These are phyloP conservation scores for Troilus luridus DNA, from an alignment of 2,888 invertebrate genomes.

Conservation along the genomic window DNA sequence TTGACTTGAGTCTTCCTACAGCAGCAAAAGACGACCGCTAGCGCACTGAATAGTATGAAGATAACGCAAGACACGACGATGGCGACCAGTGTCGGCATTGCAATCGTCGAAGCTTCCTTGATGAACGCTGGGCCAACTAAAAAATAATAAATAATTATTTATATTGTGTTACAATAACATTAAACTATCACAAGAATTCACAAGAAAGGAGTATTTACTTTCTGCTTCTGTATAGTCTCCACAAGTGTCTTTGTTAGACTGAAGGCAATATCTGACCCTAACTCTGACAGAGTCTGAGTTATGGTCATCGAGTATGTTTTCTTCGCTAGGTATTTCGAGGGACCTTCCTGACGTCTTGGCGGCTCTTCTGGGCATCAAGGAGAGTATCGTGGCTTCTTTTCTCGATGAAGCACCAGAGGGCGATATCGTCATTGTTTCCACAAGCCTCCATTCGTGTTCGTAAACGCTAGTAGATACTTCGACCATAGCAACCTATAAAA, in stretches of 20 bases:
- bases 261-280: constrained; percentile 85
- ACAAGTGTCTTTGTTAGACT: constrained; percentile 85
- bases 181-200: not conserved
- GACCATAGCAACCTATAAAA: constrained; percentile 66
- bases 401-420: constrained; percentile 81
- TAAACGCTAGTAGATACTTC: constrained; percentile 66
- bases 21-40: constrained; percentile 87
- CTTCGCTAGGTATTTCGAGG: constrained; percentile 67
- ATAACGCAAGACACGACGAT: constrained; percentile 85
- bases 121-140: constrained; percentile 86
- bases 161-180: not conserved
- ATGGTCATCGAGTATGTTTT: constrained; percentile 69
- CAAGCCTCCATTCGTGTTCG: constrained; percentile 77
- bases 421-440: constrained; percentile 80
- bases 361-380: constrained; percentile 71
- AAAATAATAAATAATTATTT: constrained; percentile 65
- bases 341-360: constrained; percentile 71
- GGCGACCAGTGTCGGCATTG: constrained; percentile 84
- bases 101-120: constrained; percentile 82
- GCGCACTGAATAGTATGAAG: constrained; percentile 82
- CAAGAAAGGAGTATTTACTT: constrained; percentile 75
- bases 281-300: constrained; percentile 72
- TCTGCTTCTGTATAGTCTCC: constrained; percentile 88
- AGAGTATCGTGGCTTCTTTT: constrained; percentile 80
- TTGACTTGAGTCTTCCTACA: constrained; percentile 86